Evolutionary conservation across 2,888 invertebrate species (phyloP).

Genomic region (Laothoe populi): DNA sequence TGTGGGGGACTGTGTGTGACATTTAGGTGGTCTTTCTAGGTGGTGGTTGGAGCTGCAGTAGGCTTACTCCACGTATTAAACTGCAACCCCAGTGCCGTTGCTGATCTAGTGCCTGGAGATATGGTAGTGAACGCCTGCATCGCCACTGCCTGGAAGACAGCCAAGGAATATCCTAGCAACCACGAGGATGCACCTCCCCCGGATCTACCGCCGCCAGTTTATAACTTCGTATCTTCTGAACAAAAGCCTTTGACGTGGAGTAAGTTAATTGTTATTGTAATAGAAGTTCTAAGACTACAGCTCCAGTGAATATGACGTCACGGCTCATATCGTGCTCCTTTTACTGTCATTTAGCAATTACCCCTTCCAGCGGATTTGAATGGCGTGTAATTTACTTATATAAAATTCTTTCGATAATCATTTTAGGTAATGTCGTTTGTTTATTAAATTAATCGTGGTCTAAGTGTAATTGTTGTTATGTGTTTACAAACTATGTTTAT

Average conservation of each 20-base stretch:
- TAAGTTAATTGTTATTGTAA: constrained; percentile 48
- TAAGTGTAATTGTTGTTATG: background rate
- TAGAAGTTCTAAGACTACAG: background rate
- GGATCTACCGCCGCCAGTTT: constrained; percentile 84
- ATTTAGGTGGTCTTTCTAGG: constrained; percentile 78
- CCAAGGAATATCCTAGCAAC: constrained; percentile 67
- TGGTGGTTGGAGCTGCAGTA: constrained; percentile 85
- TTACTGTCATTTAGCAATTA: no score
- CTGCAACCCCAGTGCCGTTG: constrained; percentile 85
- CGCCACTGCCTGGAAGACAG: constrained; percentile 87
- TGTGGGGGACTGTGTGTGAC: no score
- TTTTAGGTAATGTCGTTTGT: no score
- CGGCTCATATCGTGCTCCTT: no score
- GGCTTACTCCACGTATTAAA: constrained; percentile 89
- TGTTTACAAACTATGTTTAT: background rate
- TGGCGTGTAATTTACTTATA: no score
- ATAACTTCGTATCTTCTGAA: constrained; percentile 93
- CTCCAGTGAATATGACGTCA: no score
- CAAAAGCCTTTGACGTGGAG: constrained; percentile 92
- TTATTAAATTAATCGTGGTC: background rate
- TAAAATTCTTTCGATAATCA: no score
- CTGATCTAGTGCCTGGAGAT: constrained; percentile 93
- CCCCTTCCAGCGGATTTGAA: no score
- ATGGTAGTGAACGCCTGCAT: constrained; percentile 90
- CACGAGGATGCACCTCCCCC: constrained; percentile 65